Conservation (phyloP, 2,888 invertebrate species). For the Heliconius ethilla region DNA sequence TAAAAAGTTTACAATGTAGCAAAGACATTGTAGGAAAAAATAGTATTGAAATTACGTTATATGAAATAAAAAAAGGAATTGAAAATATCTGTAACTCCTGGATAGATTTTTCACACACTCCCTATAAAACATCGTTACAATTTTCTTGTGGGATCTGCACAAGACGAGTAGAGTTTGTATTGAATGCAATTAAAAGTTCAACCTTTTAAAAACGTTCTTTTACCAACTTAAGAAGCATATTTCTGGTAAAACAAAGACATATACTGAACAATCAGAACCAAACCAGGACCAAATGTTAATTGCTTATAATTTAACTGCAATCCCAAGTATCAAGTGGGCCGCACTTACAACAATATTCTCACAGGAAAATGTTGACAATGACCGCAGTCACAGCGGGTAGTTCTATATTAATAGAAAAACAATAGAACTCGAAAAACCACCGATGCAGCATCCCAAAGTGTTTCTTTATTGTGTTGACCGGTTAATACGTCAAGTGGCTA, state of each 20-base stretch:
- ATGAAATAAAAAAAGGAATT: too few species aligned
- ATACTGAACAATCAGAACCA: constrained; percentile 8
- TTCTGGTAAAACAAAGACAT: constrained; percentile 19
- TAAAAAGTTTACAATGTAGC: not conserved
- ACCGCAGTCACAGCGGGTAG: constrained; percentile 53
- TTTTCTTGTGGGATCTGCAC: not conserved
- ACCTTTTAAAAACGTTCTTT: not conserved
- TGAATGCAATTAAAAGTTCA: not conserved
- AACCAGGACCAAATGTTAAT: constrained; percentile 1
- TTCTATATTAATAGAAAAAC: constrained; percentile 65
- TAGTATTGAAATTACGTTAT: not conserved
- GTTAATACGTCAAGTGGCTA: constrained; percentile 72
- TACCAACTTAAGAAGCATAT: constrained; percentile 21
- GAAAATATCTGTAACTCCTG: not conserved
- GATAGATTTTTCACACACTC: not conserved
- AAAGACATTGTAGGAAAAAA: not conserved
- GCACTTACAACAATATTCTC: constrained; percentile 62
- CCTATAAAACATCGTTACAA: not conserved
- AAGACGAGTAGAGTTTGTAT: not conserved
- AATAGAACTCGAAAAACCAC: constrained; percentile 66
- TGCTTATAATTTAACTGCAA: constrained; percentile 17
- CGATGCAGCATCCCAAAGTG: constrained; percentile 69
- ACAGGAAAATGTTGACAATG: constrained; percentile 65
- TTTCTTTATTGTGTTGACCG: constrained; percentile 73
- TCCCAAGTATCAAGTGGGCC: constrained; percentile 38